Evolutionary conservation across 2,888 invertebrate species (phyloP).

Genomic region (Prosopocoilus inquinatus): DNA sequence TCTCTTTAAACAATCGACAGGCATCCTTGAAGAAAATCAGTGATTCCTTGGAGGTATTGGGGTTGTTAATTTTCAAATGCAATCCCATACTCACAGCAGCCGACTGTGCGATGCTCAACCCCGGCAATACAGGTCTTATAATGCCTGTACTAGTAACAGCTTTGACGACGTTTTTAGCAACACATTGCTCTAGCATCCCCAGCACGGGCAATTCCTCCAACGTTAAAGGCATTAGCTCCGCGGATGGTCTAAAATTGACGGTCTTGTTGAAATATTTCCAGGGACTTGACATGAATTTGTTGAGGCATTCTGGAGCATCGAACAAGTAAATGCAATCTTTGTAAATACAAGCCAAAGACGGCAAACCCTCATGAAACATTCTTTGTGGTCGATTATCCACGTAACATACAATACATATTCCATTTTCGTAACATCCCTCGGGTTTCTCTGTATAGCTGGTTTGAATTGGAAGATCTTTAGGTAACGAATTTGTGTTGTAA

Average conservation of each 20-base stretch:
- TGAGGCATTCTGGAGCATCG: slow-evolving; percentile 53
- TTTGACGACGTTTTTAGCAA: slow-evolving; percentile 55
- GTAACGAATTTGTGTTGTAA: slow-evolving; percentile 43
- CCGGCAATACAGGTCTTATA: slow-evolving; percentile 61
- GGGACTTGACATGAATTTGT: slow-evolving; percentile 56
- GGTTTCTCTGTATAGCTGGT: slow-evolving; percentile 27
- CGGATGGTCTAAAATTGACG: slow-evolving; percentile 45
- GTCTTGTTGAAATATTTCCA: slow-evolving; percentile 52
- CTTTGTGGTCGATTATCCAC: slow-evolving; percentile 55
- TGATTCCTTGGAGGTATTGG: slow-evolving; percentile 39
- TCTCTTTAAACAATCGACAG: slow-evolving; percentile 45
- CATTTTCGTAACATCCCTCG: slow-evolving; percentile 53
- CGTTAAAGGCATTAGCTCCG: slow-evolving; percentile 49
- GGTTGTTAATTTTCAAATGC: slow-evolving; percentile 58
- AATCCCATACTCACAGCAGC: slow-evolving; percentile 58
- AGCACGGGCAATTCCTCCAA: slow-evolving; percentile 56
- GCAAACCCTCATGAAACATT: slow-evolving; percentile 50
- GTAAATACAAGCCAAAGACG: slow-evolving; percentile 53
- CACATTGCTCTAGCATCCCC: slow-evolving; percentile 62
- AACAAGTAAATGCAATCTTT: slow-evolving; percentile 57
- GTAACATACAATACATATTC: slow-evolving; percentile 63
- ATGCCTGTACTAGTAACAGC: slow-evolving; percentile 56
- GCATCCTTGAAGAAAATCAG: slow-evolving; percentile 48
- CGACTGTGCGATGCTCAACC: slow-evolving; percentile 53
- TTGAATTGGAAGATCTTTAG: slow-evolving; percentile 52